Evolutionary conservation across 2,797 vertebrate genomes (phyloP).

Genomic region (Enteromius thamalakanensis): DNA sequence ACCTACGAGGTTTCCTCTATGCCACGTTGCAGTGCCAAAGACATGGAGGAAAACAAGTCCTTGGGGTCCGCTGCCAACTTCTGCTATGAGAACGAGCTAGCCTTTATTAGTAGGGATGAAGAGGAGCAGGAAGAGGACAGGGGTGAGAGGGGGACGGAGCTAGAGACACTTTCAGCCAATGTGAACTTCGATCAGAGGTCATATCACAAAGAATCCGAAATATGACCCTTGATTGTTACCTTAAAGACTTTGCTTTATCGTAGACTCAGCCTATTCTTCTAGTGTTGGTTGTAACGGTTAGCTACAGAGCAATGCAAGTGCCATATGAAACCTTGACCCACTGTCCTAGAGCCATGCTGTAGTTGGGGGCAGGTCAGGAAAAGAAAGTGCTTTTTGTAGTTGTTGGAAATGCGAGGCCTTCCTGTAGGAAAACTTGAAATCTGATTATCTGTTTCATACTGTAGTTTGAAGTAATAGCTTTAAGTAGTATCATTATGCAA

Average conservation of each 20-base stretch:
- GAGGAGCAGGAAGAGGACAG: constrained; percentile 75
- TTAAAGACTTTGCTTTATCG: constrained; percentile 42
- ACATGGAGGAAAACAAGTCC: constrained; percentile 91
- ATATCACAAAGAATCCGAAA: constrained; percentile 88
- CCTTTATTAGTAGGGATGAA: constrained; percentile 89
- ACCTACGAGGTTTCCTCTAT: constrained; percentile 93
- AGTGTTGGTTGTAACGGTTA: constrained; percentile 60
- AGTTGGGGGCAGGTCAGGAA: constrained; percentile 62
- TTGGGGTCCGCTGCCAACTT: constrained; percentile 86
- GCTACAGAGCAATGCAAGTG: constrained; percentile 77
- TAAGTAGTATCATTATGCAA: constrained; percentile 64
- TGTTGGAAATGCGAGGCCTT: constrained; percentile 51
- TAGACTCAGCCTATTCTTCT: constrained; percentile 49
- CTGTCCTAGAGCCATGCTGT: constrained; percentile 63
- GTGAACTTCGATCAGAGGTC: constrained; percentile 81
- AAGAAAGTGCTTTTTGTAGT: constrained; percentile 61
- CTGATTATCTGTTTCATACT: constrained; percentile 55
- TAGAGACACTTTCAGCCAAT: constrained; percentile 77
- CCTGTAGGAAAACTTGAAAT: constrained; percentile 63
- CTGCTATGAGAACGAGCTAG: constrained; percentile 95
- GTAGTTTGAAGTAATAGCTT: constrained; percentile 64
- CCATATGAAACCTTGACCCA: constrained; percentile 67
- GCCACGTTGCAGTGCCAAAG: constrained; percentile 92
- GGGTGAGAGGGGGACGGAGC: constrained; percentile 75
- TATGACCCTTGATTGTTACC: constrained; percentile 75